A percentile compares a stretch with the other conserved stretches of the same genome.
phyloP scores from a whole-genome alignment of 2,113 vertebrate species.

The Ondatra zibethicus region DNA sequence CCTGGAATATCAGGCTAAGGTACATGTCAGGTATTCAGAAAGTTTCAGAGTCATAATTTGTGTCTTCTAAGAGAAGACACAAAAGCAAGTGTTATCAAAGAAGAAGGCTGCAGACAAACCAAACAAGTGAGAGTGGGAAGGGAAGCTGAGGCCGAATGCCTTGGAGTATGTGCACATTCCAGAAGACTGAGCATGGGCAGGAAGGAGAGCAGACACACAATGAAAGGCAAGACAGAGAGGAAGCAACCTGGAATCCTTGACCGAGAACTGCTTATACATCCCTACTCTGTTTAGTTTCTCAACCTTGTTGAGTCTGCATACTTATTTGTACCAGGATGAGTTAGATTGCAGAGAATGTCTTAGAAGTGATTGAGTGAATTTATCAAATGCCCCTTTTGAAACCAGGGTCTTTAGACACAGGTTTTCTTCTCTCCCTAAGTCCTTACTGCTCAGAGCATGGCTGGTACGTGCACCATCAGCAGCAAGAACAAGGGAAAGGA shows the following conservation, averaged over 20 bases:
- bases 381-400: background rate
- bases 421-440: background rate
- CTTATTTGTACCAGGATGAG: background rate
- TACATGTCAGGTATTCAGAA: background rate
- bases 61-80: background rate
- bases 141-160: background rate
- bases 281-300: background rate
- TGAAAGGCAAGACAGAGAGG: background rate
- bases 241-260: background rate
- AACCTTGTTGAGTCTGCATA: background rate
- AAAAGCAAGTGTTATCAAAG: background rate
- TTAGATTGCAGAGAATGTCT: background rate
- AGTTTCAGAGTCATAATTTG: background rate
- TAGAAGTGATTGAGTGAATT: background rate
- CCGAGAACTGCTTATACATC: fast-evolving
- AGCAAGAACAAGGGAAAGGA: background rate
- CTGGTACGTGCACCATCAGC: background rate
- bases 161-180: too few relatives aligned
- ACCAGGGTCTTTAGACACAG: background rate
- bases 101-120: background rate
- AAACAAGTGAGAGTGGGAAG: background rate
- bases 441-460: background rate
- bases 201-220: background rate
- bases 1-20: background rate
- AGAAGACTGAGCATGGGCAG: too few relatives aligned